Percentiles rank a stretch among this genome's conserved stretches.
Conservation (phyloP, 2,888 invertebrate species). For the Automeris io region DNA sequence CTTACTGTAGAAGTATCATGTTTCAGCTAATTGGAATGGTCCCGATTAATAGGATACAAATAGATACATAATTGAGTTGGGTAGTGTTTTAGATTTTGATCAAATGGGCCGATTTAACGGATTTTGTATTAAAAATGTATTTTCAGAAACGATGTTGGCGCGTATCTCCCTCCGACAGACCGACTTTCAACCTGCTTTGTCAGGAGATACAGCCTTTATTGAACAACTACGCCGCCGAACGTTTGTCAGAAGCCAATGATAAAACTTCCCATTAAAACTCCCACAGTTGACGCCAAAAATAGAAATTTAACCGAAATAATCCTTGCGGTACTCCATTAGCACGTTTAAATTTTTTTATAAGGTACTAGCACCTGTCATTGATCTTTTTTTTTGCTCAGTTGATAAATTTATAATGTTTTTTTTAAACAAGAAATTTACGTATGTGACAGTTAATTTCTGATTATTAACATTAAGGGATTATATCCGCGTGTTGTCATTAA, state of each 20-base stretch:
- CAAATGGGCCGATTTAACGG: no score
- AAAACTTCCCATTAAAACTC: no score
- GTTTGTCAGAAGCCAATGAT: constrained; percentile 35
- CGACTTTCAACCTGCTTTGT: constrained; percentile 79
- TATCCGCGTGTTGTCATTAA: no score
- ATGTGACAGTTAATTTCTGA: no score
- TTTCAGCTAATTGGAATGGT: no score
- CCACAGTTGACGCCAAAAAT: no score
- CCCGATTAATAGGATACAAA: no score
- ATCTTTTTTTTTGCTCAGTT: not conserved
- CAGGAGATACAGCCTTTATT: constrained; percentile 47
- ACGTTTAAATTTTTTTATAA: not conserved
- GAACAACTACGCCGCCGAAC: constrained; percentile 40
- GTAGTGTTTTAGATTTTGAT: not conserved
- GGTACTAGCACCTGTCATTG: not conserved
- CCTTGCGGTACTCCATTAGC: not conserved
- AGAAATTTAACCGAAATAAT: constrained; percentile 6
- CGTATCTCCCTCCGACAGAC: constrained; percentile 81
- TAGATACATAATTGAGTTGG: no score
- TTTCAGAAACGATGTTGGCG: constrained; percentile 80
- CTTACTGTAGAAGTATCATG: no score
- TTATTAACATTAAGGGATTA: no score
- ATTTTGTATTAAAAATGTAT: no score
- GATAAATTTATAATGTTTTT: not conserved
- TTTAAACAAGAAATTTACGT: not conserved